These are phyloP conservation scores for Microplitis manilae DNA, from an alignment of 2,888 invertebrate species.

Conservation along the genomic window DNA sequence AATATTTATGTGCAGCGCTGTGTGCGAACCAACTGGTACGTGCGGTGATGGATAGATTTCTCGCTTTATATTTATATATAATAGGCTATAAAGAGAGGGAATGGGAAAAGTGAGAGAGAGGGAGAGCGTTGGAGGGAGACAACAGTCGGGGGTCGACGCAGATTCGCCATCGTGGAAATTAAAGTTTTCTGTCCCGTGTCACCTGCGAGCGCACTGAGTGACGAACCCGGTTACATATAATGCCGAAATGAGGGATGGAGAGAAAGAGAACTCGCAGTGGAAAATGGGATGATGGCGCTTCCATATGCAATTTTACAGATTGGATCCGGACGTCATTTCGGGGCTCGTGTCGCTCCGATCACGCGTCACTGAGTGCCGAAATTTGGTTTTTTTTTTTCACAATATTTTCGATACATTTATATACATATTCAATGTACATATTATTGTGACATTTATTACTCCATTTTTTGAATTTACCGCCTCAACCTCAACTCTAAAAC, in stretches of 20 bases:
- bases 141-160: background rate
- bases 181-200: constrained; percentile 43
- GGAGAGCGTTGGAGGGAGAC: too few relatives aligned
- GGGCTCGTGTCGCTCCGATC: constrained; percentile 36
- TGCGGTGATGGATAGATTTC: background rate
- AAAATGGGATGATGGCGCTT: constrained; percentile 31
- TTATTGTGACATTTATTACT: too few relatives aligned
- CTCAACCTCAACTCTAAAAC: too few relatives aligned
- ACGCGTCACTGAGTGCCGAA: constrained; percentile 26
- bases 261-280: background rate
- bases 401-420: too few relatives aligned
- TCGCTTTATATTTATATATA: background rate
- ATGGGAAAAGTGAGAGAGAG: too few relatives aligned
- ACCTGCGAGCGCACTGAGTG: background rate
- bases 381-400: too few relatives aligned
- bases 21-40: constrained; percentile 2
- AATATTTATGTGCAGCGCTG: constrained; percentile 29
- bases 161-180: constrained; percentile 45
- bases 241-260: background rate
- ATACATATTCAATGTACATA: too few relatives aligned
- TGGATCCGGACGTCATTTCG: constrained; percentile 51
- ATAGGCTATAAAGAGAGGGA: too few relatives aligned
- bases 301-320: constrained; percentile 53
- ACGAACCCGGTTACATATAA: background rate
- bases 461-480: too few relatives aligned